Evolutionary conservation across 1,140 invertebrate species (phyloP), one percentile per base, ranked within the genome.

Genomic region (Zaprionus africanus): DNA sequence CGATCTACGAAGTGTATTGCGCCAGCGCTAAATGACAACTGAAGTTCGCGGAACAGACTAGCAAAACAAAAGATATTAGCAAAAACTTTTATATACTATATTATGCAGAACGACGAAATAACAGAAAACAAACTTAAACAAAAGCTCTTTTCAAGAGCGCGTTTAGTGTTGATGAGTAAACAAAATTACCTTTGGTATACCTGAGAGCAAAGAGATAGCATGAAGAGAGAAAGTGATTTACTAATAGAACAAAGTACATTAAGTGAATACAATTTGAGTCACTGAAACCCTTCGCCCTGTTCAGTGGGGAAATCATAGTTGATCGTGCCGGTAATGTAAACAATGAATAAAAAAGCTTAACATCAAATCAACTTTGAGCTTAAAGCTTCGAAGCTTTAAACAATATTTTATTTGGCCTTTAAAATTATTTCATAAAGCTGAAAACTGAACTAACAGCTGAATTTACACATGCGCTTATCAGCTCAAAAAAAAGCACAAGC

Each of bases 1-100:
- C 80, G 80, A 88, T 77, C 60, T 57, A 49, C 67, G 76, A 71
- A 82, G 88, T 78, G 81, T 76, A 78, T 64, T 73, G 81, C 59
- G 60, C 64, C 80, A 88, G 72, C 71, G 60, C 69, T 62, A 62
- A 91, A 76, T 88, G 76, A 78, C 87, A 88, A 91, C 82, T 81
- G 51, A 71, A 76, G 65, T 86, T 62, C 60, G 68, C 73, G 46
- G 51, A 57, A 59, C 62, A 67, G 74, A 78, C 65, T 66, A 64
- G 76, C 31, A 67, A 77, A 84, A 69, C 63, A 78, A 5, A 11
- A 24, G 26, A 26, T 12, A 34, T 54, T 13, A 56, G 22, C 34
- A 61, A 71, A 67, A 24, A 51, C 17, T 19, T 51, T 22, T 61
- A 22, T 34, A 34, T 58, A 56, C 24, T 78, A 70, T 71, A 90